Conservation (phyloP, 2,797 vertebrate species). For the Centroberyx gerrardi region DNA sequence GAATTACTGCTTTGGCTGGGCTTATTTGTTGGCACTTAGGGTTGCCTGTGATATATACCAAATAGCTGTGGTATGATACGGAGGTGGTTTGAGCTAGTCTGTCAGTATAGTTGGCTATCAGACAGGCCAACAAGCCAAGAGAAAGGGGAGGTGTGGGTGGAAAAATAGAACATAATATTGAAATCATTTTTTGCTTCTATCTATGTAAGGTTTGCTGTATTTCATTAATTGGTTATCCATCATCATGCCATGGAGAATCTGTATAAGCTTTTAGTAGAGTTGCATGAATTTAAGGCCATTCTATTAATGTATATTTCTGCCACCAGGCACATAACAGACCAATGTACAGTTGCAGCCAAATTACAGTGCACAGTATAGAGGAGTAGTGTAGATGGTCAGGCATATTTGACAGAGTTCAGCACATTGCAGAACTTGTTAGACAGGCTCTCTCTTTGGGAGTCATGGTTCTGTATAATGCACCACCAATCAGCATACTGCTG, state of each 20-base stretch:
- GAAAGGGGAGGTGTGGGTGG: background rate
- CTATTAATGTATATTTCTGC: background rate
- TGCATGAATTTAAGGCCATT: background rate
- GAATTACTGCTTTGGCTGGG: constrained; percentile 76
- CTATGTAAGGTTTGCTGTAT: constrained; percentile 6
- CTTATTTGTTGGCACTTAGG: constrained; percentile 79
- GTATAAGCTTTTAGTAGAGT: constrained; percentile 8
- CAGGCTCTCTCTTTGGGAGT: background rate
- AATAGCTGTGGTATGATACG: constrained; percentile 59
- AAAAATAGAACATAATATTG: constrained; percentile 23
- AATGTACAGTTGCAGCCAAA: background rate
- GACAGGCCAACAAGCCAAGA: constrained; percentile 47
- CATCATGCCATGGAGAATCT: background rate
- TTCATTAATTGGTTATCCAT: constrained; percentile 26
- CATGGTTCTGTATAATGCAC: constrained; percentile 8
- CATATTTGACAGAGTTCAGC: constrained; percentile 14
- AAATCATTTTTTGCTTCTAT: constrained; percentile 27
- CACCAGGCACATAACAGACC: background rate
- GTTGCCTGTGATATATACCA: constrained; percentile 76
- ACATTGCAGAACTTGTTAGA: background rate
- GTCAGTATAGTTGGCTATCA: constrained; percentile 52
- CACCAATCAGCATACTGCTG: constrained; percentile 8
- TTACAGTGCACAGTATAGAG: constrained; percentile 8
- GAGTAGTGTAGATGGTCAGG: background rate
- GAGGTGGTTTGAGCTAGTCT: constrained; percentile 63